These are phyloP conservation scores for Matsumurasca onukii DNA, from an alignment of 1,140 invertebrate species.

Conservation along the genomic window DNA sequence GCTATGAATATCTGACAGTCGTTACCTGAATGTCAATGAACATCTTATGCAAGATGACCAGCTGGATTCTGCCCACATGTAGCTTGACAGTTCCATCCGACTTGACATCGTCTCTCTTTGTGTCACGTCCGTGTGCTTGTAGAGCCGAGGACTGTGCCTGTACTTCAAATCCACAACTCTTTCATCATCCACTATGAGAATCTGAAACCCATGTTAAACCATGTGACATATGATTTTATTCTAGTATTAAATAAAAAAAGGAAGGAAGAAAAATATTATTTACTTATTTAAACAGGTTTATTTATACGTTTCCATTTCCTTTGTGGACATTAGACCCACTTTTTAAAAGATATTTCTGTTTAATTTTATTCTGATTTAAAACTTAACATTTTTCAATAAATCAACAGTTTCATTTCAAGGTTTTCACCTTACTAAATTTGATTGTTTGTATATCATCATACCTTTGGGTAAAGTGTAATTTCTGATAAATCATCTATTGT, in stretches of 20 bases:
- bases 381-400: too few relatives aligned
- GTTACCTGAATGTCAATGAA: conserved; percentile 66
- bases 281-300: too few relatives aligned
- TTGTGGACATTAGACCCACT: too few relatives aligned
- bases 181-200: conserved; percentile 61
- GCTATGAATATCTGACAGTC: too few relatives aligned
- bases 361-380: too few relatives aligned
- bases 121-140: conserved; percentile 51
- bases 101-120: conserved; percentile 54
- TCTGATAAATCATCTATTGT: conserved; percentile 71
- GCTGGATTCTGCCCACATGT: conserved; percentile 68
- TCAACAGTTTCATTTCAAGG: not conserved
- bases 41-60: conserved; percentile 69
- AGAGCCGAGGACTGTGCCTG: conserved; percentile 61
- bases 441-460: conserved; percentile 45
- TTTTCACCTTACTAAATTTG: not conserved
- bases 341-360: too few relatives aligned
- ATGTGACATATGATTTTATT: too few relatives aligned
- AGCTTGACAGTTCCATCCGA: conserved; percentile 69
- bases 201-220: too few relatives aligned
- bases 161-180: conserved; percentile 77
- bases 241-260: too few relatives aligned
- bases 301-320: too few relatives aligned
- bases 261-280: too few relatives aligned
- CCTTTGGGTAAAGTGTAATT: conserved; percentile 75